phyloP scores from a whole-genome alignment of 2,113 vertebrate genomes.

The Gallinago paraguaiae region DNA sequence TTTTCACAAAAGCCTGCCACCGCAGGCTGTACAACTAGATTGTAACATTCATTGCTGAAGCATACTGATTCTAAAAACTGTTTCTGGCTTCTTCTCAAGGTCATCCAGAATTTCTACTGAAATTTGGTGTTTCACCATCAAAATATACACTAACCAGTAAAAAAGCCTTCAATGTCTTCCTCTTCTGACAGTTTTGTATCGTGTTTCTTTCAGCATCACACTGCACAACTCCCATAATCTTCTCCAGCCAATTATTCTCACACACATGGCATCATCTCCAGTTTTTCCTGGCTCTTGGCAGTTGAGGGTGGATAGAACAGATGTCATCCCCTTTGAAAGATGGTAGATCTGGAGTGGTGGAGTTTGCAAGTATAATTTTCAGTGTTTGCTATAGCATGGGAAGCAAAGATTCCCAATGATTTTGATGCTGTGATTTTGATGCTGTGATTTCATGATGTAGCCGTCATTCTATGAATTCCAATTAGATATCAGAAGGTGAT shows the following conservation, averaged over 20 bases:
- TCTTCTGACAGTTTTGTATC: not conserved
- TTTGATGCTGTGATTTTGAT: not conserved
- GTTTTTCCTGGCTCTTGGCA: not conserved
- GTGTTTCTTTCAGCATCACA: not conserved
- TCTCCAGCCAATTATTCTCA: not conserved
- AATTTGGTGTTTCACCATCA: not conserved
- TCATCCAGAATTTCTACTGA: not conserved
- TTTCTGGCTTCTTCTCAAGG: not conserved
- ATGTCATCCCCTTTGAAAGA: not conserved
- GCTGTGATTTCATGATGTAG: not conserved
- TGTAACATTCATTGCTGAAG: not conserved
- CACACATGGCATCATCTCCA: fast-evolving
- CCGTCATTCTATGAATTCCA: not conserved
- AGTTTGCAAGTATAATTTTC: not conserved
- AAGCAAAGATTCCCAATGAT: not conserved
- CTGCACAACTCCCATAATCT: not conserved
- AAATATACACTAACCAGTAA: not conserved
- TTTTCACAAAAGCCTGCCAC: not conserved
- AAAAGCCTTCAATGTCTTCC: not conserved
- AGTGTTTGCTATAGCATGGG: not conserved
- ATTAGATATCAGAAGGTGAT: not conserved
- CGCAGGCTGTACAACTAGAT: not conserved
- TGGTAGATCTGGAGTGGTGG: not conserved
- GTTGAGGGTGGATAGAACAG: not conserved
- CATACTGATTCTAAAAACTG: not conserved